phyloP scores from a whole-genome alignment of 1,140 invertebrate species.

The Sesamia nonagrioides region DNA sequence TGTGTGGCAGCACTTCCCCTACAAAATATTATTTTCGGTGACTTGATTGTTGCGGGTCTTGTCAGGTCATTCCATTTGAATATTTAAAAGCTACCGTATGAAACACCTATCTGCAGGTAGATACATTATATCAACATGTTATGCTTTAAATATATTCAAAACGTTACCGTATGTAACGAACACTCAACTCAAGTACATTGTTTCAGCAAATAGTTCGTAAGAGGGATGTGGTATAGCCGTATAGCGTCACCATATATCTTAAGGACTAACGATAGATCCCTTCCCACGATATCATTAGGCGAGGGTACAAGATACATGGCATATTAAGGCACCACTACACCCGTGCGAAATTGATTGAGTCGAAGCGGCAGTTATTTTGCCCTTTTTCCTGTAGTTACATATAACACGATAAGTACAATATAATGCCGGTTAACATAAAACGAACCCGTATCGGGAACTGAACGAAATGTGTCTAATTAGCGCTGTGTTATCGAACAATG shows the following conservation, averaged over 20 bases:
- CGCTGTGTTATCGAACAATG: conserved; percentile 9
- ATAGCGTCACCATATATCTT: conserved; percentile 5
- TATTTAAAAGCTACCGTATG: background rate
- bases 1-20: background rate
- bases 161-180: too few relatives aligned
- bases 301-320: conserved; percentile 17
- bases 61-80: too few relatives aligned
- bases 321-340: conserved; percentile 17
- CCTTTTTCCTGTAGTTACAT: conserved; percentile 35
- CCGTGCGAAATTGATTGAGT: conserved; percentile 24
- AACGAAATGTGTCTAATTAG: conserved; percentile 29
- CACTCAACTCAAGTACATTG: conserved; percentile 12
- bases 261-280: conserved; percentile 26
- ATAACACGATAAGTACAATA: conserved; percentile 10
- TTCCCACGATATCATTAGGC: conserved; percentile 4
- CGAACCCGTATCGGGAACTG: conserved; percentile 4
- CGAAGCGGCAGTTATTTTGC: conserved; percentile 19
- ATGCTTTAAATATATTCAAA: background rate
- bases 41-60: background rate
- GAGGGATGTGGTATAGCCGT: background rate
- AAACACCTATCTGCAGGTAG: background rate
- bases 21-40: background rate
- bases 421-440: background rate
- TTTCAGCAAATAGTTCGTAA: background rate
- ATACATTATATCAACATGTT: background rate